These are phyloP conservation scores for Tetanocera ferruginea DNA, from an alignment of 2,888 invertebrate genomes.

Conservation along the genomic window DNA sequence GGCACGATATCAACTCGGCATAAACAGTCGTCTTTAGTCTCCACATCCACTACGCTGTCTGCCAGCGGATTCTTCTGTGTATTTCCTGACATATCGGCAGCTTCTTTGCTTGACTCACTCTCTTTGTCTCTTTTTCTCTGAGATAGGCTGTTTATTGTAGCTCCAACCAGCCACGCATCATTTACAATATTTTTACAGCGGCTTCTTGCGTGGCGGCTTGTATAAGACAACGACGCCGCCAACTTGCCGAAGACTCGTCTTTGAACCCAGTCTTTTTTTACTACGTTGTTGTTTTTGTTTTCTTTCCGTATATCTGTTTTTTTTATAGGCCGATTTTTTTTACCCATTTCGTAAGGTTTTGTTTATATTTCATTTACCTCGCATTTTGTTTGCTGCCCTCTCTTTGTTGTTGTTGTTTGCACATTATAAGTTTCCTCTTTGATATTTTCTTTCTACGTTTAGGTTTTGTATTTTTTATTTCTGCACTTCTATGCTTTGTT, in stretches of 20 bases:
- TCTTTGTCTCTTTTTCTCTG: conserved; percentile 4
- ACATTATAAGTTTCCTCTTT: conserved; percentile 6
- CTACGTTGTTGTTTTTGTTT: not conserved
- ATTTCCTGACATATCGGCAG: not conserved
- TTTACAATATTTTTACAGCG: conserved; percentile 16
- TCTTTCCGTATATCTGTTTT: conserved; percentile 8
- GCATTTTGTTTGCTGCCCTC: conserved; percentile 6
- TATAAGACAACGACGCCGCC: conserved; percentile 1
- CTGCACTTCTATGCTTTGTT: not conserved
- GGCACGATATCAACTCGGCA: not conserved
- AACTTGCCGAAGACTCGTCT: conserved; percentile 3
- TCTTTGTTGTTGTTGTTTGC: conserved; percentile 16
- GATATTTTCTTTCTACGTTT: not conserved
- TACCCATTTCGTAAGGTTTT: not conserved
- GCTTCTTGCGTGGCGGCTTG: conserved; percentile 13
- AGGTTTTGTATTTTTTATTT: conserved; percentile 1
- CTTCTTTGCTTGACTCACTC: not conserved
- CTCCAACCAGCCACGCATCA: not conserved
- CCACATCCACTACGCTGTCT: not conserved
- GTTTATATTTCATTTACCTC: conserved; percentile 29
- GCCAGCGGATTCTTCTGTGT: not conserved
- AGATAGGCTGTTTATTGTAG: not conserved
- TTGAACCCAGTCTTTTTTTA: conserved; percentile 12
- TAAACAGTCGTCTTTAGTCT: not conserved
- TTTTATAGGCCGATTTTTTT: conserved; percentile 5